Percentiles rank a stretch among this genome's conserved stretches.
phyloP scores from a whole-genome alignment of 2,113 vertebrate genomes.

The Cynopterus brachyotis region DNA sequence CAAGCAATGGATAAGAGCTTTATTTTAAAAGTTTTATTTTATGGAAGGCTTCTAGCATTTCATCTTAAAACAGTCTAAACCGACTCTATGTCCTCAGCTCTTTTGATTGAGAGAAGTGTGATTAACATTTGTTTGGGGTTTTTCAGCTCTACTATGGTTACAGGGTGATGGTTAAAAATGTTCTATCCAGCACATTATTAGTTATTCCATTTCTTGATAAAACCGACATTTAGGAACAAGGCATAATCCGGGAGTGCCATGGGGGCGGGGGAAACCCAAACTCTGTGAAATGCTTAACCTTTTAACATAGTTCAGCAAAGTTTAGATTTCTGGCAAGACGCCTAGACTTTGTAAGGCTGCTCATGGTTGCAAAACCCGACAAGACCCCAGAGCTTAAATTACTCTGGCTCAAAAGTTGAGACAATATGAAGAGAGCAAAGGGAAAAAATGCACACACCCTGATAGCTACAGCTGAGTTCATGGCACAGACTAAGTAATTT shows the following conservation, averaged over 20 bases:
- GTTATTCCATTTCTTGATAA: constrained; percentile 77
- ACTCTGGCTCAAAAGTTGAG: constrained; percentile 69
- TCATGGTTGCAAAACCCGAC: constrained; percentile 68
- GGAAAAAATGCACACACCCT: not conserved
- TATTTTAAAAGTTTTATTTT: not conserved
- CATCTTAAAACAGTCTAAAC: constrained; percentile 54
- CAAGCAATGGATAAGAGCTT: not conserved
- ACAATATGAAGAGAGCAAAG: constrained; percentile 52
- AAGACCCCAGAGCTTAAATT: constrained; percentile 72
- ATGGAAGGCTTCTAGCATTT: constrained; percentile 59
- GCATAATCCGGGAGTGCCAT: constrained; percentile 45
- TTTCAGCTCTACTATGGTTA: constrained; percentile 69
- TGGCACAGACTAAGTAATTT: constrained; percentile 34
- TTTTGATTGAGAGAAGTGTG: constrained; percentile 30
- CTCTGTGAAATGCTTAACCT: constrained; percentile 88
- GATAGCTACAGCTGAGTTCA: not conserved
- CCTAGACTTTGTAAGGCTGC: constrained; percentile 79
- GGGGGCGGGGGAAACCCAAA: constrained; percentile 68
- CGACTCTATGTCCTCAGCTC: not conserved
- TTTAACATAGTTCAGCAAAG: constrained; percentile 80
- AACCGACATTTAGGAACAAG: constrained; percentile 70
- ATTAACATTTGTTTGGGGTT: constrained; percentile 72
- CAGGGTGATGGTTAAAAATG: constrained; percentile 67
- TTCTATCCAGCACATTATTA: constrained; percentile 70
- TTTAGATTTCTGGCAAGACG: constrained; percentile 80